These are phyloP conservation scores for Mercenaria mercenaria DNA, from an alignment of 1,140 invertebrate species.

Conservation along the genomic window DNA sequence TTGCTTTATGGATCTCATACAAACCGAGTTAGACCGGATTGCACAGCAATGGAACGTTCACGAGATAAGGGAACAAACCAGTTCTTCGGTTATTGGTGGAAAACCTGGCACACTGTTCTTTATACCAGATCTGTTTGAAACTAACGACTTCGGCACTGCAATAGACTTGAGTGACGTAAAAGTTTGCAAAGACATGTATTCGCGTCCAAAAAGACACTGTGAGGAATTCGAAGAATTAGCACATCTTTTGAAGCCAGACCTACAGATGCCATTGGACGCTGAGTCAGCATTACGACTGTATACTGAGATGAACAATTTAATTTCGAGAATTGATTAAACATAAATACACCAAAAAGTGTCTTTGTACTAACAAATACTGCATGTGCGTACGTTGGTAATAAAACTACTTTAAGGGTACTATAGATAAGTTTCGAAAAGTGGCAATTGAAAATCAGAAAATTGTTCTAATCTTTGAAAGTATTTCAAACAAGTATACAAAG, in stretches of 20 bases:
- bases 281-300: background rate
- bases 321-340: too few species aligned
- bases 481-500: too few species aligned
- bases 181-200: background rate
- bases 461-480: too few species aligned
- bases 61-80: background rate
- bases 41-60: slow-evolving; percentile 38
- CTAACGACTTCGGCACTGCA: background rate
- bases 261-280: slow-evolving; percentile 16
- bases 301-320: background rate
- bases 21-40: slow-evolving; percentile 32
- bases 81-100: background rate
- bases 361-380: too few species aligned
- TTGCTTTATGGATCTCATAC: slow-evolving; percentile 5
- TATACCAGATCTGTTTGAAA: too few species aligned
- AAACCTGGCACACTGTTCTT: slow-evolving; percentile 4
- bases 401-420: too few species aligned
- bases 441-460: too few species aligned
- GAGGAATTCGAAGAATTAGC: too few species aligned
- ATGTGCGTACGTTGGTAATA: too few species aligned
- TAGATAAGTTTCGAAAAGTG: too few species aligned
- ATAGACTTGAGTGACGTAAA: background rate
- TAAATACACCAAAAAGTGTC: too few species aligned
- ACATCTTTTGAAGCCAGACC: background rate
- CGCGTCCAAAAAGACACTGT: background rate